Percentiles rank a stretch among this genome's conserved stretches.
Conservation (phyloP, 2,797 vertebrate genomes). For the Acomys russatus region DNA sequence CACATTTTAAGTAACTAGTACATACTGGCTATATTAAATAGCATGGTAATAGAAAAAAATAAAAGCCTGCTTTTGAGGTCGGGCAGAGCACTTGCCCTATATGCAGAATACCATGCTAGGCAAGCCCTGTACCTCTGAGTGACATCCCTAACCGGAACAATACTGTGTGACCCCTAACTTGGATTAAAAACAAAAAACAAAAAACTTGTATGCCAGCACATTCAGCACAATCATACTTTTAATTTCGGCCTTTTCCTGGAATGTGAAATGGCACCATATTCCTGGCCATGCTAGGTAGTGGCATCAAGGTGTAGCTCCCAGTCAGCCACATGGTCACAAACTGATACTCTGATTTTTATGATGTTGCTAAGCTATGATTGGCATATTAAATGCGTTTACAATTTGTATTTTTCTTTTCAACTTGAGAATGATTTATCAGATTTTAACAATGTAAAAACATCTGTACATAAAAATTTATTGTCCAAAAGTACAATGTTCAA, state of each 20-base stretch:
- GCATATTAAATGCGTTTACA: background rate
- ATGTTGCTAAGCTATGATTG: background rate
- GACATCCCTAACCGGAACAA: background rate
- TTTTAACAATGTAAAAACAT: background rate
- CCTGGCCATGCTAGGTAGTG: background rate
- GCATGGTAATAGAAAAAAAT: background rate
- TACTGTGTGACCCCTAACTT: background rate
- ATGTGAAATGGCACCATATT: background rate
- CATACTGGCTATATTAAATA: background rate
- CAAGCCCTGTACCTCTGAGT: background rate
- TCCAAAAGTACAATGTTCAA: background rate
- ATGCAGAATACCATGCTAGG: background rate
- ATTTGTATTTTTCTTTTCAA: background rate
- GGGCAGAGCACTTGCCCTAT: background rate
- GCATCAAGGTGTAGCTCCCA: background rate
- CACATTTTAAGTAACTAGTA: background rate
- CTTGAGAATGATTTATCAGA: background rate
- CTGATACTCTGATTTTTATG: background rate
- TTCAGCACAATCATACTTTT: background rate
- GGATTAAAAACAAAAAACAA: too few species aligned
- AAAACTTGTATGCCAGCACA: too few species aligned
- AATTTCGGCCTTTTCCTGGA: background rate
- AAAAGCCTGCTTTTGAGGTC: background rate
- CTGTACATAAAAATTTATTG: background rate
- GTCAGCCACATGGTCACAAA: background rate